These are phyloP conservation scores for Tromatobia lineatoria DNA, from an alignment of 2,888 invertebrate genomes.

Conservation along the genomic window DNA sequence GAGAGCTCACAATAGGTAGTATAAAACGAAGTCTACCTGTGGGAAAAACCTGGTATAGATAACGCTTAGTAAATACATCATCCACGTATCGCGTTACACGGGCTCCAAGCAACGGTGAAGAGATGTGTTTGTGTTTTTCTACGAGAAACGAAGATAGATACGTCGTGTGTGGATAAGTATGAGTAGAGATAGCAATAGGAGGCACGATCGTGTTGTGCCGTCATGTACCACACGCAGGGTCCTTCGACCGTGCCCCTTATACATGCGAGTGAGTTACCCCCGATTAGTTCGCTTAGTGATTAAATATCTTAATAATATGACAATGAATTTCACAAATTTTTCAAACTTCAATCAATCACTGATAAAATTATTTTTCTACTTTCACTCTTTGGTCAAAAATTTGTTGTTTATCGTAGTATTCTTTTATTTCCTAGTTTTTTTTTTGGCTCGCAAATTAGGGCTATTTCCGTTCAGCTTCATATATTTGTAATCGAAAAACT, in stretches of 20 bases:
- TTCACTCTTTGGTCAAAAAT: too few species aligned
- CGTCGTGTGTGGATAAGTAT: neutral
- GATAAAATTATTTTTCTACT: too few species aligned
- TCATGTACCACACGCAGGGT: neutral
- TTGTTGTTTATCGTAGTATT: too few species aligned
- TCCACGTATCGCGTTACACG: slow-evolving; percentile 55
- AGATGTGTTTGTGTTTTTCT: neutral
- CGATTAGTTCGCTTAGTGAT: too few species aligned
- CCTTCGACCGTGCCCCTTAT: neutral
- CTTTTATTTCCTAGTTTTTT: too few species aligned
- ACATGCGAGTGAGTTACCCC: neutral
- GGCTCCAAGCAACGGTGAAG: slow-evolving; percentile 6
- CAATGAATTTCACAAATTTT: too few species aligned
- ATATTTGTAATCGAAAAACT: too few species aligned
- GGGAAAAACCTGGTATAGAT: slow-evolving; percentile 76
- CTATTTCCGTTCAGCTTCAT: too few species aligned
- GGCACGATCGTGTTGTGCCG: neutral
- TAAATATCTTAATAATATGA: too few species aligned
- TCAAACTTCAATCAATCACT: too few species aligned
- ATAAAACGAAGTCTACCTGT: slow-evolving; percentile 47
- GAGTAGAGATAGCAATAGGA: neutral
- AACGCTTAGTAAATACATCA: slow-evolving; percentile 73
- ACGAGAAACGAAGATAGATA: neutral
- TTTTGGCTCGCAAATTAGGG: too few species aligned
- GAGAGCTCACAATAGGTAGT: slow-evolving; percentile 6